Percentiles rank a stretch among this genome's conserved stretches.
These are phyloP conservation scores for Calephelis perditalis DNA, from an alignment of 2,888 invertebrate species.

Conservation along the genomic window DNA sequence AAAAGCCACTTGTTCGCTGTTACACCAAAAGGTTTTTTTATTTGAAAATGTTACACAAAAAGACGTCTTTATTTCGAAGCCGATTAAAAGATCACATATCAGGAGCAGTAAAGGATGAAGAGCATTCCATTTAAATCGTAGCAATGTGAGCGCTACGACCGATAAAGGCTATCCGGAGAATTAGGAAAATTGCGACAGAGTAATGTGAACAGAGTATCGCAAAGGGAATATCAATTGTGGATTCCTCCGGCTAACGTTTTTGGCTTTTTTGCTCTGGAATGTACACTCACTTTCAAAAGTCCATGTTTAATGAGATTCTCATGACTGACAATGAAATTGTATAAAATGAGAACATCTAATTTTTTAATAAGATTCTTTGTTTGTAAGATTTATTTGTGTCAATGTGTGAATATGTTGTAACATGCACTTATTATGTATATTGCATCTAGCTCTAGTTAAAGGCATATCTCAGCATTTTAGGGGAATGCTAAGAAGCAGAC, in stretches of 20 bases:
- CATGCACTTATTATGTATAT: too few species aligned
- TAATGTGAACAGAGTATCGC: slow-evolving; percentile 14
- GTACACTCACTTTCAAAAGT: too few species aligned
- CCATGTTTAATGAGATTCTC: too few species aligned
- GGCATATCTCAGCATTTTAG: too few species aligned
- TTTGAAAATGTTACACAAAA: not conserved
- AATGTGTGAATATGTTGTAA: too few species aligned
- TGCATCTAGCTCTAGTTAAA: too few species aligned
- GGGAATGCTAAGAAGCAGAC: too few species aligned
- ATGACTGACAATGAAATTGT: too few species aligned
- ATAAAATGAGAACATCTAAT: too few species aligned
- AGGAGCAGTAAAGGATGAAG: not conserved
- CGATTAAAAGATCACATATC: slow-evolving; percentile 12
- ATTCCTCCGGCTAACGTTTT: slow-evolving; percentile 3
- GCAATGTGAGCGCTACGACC: slow-evolving; percentile 10
- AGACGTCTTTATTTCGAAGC: slow-evolving; percentile 1
- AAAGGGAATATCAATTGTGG: slow-evolving; percentile 19
- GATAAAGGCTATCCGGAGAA: slow-evolving; percentile 13
- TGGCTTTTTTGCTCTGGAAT: not conserved
- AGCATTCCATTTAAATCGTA: slow-evolving; percentile 8
- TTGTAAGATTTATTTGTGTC: too few species aligned
- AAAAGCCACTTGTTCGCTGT: not conserved
- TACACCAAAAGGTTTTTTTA: not conserved
- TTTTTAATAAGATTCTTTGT: too few species aligned
- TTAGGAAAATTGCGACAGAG: slow-evolving; percentile 15